Percentiles rank a stretch among this genome's conserved stretches.
phyloP scores from a whole-genome alignment of 2,113 vertebrate genomes.

The Pristiophorus japonicus region DNA sequence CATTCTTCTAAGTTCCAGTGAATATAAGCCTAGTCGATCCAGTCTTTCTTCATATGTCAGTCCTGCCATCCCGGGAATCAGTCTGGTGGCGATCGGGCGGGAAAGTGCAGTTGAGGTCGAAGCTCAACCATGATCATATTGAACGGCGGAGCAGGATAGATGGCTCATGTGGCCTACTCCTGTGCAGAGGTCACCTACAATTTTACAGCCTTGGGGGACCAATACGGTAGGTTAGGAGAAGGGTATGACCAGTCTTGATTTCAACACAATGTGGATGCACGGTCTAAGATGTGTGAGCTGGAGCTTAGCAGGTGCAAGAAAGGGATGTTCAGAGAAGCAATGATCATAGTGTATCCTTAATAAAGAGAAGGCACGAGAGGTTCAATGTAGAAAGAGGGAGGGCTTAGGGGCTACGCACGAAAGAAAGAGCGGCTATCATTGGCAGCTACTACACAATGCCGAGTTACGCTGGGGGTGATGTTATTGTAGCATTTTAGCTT shows the following conservation, averaged over 20 bases:
- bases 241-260: neutral
- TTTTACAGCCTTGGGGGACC: neutral
- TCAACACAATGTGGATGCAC: neutral
- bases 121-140: too few species aligned
- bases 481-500: neutral
- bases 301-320: neutral
- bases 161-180: too few species aligned
- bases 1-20: too few species aligned
- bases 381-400: neutral
- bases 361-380: neutral
- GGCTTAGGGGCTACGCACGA: neutral
- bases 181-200: neutral
- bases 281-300: neutral
- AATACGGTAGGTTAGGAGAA: neutral
- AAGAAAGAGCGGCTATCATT: neutral
- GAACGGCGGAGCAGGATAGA: too few species aligned
- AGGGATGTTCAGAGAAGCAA: neutral
- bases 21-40: too few species aligned
- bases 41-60: too few species aligned
- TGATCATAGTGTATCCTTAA: neutral
- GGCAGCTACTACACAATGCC: neutral
- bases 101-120: too few species aligned
- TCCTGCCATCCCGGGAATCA: too few species aligned
- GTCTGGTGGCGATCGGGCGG: too few species aligned
- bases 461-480: neutral